Base-by-base conservation (phyloP, 2,113 vertebrate genomes). In the Oncorhynchus keta region DNA sequence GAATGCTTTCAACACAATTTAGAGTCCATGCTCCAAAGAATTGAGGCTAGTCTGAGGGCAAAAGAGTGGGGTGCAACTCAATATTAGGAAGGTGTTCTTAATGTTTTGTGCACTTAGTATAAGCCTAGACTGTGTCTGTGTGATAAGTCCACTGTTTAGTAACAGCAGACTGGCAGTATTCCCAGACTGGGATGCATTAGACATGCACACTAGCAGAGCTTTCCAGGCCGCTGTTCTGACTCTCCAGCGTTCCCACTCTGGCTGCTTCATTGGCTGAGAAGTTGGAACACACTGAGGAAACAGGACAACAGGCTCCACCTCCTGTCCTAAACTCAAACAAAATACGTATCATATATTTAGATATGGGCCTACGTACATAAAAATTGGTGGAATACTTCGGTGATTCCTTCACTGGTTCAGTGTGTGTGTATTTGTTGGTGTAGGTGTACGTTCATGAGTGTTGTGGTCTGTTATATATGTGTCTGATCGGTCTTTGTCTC, bases 81-180 rank as follows among this genome's bases (percentile, higher is more conserved):
- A 45, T 45, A 45, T 45, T 45, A 45, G 9, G 39, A 45, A 45
- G 9, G 39, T 45, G 9, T 45, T 45, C 39, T 11, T 45, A 45
- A 45, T 45, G 9, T 45, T 45, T 11, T 45, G 9, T 45, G 39
- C 39, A 45, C 39, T 45, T 9, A 45, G 9, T 45, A 45, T 45
- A 45, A 45, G 39, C 39, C 39, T 11, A 32, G 28, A 32, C 5
- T 30, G 70, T 55, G 85, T 89, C 83, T 88, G 83, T 78, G 81
- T 89, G 88, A 86, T 89, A 86, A 91, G 83, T 86, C 87, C 85
- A 89, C 83, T 90, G 81, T 86, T 86, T 82, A 88, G 88, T 88
- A 92, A 91, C 88, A 91, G 89, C 87, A 87, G 86, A 89, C 90
- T 90, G 90, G 91, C 90, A 89, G 83, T 85, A 85, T 89, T 92